Evolutionary conservation across 2,113 vertebrate species (phyloP).

Genomic region (Hucho hucho): DNA sequence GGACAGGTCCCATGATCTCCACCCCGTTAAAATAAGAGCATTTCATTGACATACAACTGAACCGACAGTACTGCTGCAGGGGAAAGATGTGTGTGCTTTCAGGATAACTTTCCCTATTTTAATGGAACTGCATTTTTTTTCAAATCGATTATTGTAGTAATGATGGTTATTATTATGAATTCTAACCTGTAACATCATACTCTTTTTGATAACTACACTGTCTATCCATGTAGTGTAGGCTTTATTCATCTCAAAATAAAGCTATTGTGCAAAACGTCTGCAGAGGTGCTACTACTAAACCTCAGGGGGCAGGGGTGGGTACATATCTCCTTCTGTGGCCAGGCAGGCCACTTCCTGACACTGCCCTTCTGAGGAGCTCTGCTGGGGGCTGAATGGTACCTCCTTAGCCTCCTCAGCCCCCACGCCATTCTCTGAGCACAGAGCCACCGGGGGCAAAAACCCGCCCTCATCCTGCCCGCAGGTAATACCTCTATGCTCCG

Average conservation of each 20-base stretch:
- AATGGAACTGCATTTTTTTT: slow-evolving; percentile 48
- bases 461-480: slow-evolving; percentile 44
- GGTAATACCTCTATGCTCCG: slow-evolving; percentile 31
- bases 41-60: slow-evolving; percentile 32
- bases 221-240: slow-evolving; percentile 52
- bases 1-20: background rate
- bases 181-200: slow-evolving; percentile 44
- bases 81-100: slow-evolving; percentile 56
- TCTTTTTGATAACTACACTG: background rate
- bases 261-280: slow-evolving; percentile 81
- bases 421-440: slow-evolving; percentile 40
- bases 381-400: slow-evolving; percentile 24
- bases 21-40: slow-evolving; percentile 34
- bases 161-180: slow-evolving; percentile 39
- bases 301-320: slow-evolving; percentile 62
- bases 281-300: slow-evolving; percentile 64
- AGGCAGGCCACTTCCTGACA: slow-evolving; percentile 48
- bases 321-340: slow-evolving; percentile 42
- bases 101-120: slow-evolving; percentile 28
- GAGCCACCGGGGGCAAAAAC: slow-evolving; percentile 32
- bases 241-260: slow-evolving; percentile 65
- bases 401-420: slow-evolving; percentile 46
- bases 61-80: slow-evolving; percentile 26
- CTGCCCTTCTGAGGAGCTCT: slow-evolving; percentile 27
- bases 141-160: slow-evolving; percentile 24